Evolutionary conservation across 1,140 invertebrate species (phyloP).

Genomic region (Zaprionus tsacasi): DNA sequence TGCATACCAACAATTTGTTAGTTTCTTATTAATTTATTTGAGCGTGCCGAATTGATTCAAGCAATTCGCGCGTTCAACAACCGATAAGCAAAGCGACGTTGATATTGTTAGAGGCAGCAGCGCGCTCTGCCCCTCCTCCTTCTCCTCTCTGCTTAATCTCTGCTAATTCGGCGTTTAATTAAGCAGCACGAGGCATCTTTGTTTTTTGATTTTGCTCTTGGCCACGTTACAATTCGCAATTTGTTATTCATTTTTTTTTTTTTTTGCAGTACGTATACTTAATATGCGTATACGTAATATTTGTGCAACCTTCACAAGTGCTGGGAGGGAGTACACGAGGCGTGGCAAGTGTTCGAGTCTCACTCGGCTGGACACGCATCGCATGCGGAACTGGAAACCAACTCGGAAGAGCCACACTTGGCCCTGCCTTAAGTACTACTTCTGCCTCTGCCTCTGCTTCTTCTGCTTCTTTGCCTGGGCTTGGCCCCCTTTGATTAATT

Average conservation of each 20-base stretch:
- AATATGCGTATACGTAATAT: constrained; percentile 67
- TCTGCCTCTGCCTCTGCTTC: background rate
- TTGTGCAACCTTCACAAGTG: constrained; percentile 56
- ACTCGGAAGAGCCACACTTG: constrained; percentile 47
- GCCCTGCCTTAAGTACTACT: constrained; percentile 19
- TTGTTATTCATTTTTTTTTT: constrained; percentile 50
- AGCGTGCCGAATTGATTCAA: constrained; percentile 43
- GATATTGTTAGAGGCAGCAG: constrained; percentile 30
- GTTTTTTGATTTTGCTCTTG: constrained; percentile 19
- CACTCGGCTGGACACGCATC: constrained; percentile 50
- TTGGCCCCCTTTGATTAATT: constrained; percentile 60
- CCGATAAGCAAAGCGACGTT: constrained; percentile 61
- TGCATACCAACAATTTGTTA: constrained; percentile 39
- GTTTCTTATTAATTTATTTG: constrained; percentile 41
- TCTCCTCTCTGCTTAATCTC: constrained; percentile 11
- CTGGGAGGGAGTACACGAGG: constrained; percentile 7
- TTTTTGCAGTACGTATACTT: constrained; percentile 53
- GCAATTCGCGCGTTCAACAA: constrained; percentile 52
- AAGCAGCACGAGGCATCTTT: constrained; percentile 27
- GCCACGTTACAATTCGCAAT: constrained; percentile 64
- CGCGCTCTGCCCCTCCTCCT: background rate
- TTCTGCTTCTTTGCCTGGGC: constrained; percentile 25
- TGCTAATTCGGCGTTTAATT: constrained; percentile 38
- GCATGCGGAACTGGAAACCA: constrained; percentile 50
- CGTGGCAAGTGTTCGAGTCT: constrained; percentile 30